Conservation (phyloP, 2,113 vertebrate species). For the Otolemur garnettii region DNA sequence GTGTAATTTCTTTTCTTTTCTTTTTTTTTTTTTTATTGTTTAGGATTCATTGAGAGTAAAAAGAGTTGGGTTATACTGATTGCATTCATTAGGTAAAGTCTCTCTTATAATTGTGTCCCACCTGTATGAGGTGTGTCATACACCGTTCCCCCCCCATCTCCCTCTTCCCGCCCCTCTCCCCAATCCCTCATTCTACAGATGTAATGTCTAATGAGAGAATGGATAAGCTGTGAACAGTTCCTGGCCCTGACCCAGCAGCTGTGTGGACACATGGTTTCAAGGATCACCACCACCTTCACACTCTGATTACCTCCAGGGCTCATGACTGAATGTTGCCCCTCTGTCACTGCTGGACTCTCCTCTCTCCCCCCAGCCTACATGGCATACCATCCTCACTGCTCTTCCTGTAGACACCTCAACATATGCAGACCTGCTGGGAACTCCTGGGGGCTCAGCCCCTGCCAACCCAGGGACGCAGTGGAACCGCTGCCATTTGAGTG, state of each 20-base stretch:
- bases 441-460: background rate
- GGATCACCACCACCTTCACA: no score
- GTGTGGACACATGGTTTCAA: accelerated
- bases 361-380: background rate
- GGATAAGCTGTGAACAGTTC: background rate
- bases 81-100: no score
- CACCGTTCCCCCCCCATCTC: no score
- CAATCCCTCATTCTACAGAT: no score
- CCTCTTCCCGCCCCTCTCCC: no score
- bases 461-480: background rate
- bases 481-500: accelerated
- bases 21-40: no score
- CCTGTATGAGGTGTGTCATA: no score
- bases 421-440: background rate
- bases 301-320: no score
- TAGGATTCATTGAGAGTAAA: no score
- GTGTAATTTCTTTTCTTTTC: background rate
- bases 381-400: accelerated
- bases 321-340: background rate
- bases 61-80: no score
- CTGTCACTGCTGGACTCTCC: background rate
- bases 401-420: accelerated
- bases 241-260: background rate
- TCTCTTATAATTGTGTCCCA: no score
- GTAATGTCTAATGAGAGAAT: background rate